A percentile compares a stretch with the other conserved stretches of the same genome.
Conservation (phyloP, 2,888 invertebrate genomes). For the Aporophyla nigra region DNA sequence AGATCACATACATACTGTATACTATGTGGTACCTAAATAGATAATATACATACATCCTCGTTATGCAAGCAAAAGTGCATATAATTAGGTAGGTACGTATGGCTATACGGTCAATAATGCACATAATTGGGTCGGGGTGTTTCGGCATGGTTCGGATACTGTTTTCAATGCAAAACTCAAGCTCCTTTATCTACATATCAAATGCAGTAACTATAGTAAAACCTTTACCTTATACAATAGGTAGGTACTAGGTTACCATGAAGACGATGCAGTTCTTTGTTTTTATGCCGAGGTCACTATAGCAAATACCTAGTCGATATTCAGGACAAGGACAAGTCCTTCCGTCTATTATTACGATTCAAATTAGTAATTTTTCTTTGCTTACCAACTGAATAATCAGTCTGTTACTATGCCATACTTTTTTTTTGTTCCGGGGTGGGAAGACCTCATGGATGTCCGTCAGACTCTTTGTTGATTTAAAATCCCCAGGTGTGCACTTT, state of each 20-base stretch:
- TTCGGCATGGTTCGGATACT: constrained; percentile 8
- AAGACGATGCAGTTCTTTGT: constrained; percentile 22
- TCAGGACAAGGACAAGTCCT: constrained; percentile 16
- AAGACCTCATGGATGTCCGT: no score
- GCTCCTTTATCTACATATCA: background rate
- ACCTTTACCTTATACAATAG: background rate
- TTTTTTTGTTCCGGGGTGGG: no score
- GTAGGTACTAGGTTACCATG: background rate
- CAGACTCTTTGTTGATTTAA: no score
- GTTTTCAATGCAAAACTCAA: background rate
- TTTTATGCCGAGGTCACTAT: constrained; percentile 21
- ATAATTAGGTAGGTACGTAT: background rate
- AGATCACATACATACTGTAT: background rate
- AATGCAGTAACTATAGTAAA: background rate
- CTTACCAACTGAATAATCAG: background rate
- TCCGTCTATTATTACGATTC: background rate
- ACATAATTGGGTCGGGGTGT: constrained; percentile 20
- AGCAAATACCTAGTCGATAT: constrained; percentile 21
- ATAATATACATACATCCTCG: constrained; percentile 7
- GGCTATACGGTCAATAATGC: constrained; percentile 49
- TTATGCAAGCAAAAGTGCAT: constrained; percentile 55
- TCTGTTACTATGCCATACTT: background rate
- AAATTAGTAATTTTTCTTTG: background rate
- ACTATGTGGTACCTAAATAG: background rate
- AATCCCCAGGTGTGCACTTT: no score